A percentile compares a stretch with the other conserved stretches of the same genome.
These are phyloP conservation scores for Panthera uncia DNA, from an alignment of 2,113 vertebrate species.

Conservation along the genomic window DNA sequence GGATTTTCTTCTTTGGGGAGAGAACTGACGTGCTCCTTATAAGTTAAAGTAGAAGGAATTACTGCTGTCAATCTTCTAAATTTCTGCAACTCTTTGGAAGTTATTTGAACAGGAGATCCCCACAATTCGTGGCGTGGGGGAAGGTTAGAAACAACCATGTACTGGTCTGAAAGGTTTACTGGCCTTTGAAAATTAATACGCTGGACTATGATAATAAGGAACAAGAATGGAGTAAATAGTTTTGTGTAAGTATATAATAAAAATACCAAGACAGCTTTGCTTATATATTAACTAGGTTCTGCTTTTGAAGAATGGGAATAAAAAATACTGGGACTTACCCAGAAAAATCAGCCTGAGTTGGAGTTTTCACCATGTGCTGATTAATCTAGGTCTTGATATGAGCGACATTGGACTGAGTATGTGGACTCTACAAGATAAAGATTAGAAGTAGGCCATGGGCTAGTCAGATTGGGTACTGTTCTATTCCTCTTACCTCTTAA, in stretches of 20 bases:
- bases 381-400: neutral
- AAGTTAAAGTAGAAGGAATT: neutral
- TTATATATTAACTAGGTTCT: neutral
- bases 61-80: neutral
- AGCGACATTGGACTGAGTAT: neutral
- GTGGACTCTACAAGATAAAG: neutral
- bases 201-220: neutral
- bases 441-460: neutral
- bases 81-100: neutral
- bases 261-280: neutral
- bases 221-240: neutral
- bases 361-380: neutral
- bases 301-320: constrained; percentile 11
- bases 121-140: neutral
- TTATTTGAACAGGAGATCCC: neutral
- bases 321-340: neutral
- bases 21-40: neutral
- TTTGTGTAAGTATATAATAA: neutral
- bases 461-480: neutral
- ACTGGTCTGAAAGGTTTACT: neutral
- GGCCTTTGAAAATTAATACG: neutral
- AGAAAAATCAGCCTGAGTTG: neutral
- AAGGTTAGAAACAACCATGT: neutral
- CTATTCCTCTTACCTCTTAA: neutral
- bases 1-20: neutral